These are phyloP conservation scores for Trichopoda pennipes DNA, from an alignment of 2,888 invertebrate genomes.

Conservation along the genomic window DNA sequence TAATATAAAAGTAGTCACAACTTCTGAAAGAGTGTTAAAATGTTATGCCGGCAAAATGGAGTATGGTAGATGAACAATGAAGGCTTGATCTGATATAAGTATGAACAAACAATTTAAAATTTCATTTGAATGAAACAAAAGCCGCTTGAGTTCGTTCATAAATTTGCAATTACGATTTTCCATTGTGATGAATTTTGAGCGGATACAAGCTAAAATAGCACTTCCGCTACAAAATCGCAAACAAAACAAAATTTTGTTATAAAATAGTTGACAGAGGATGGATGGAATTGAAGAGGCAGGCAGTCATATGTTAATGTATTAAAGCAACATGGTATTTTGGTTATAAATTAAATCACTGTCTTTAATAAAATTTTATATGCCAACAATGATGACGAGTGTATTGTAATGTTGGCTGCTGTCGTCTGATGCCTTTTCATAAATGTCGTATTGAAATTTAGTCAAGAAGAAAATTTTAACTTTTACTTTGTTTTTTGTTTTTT, in stretches of 20 bases:
- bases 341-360: conserved; percentile 33
- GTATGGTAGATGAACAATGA: background rate
- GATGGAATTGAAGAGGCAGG: conserved; percentile 27
- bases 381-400: conserved; percentile 31
- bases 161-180: conserved; percentile 68
- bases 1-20: background rate
- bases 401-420: conserved; percentile 24
- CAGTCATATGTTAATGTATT: background rate
- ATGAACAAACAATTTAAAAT: conserved; percentile 57
- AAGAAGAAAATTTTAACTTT: conserved; percentile 55
- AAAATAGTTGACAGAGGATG: conserved; percentile 37
- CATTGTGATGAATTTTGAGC: conserved; percentile 65
- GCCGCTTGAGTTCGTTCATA: conserved; percentile 63
- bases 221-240: conserved; percentile 52
- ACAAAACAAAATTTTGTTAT: background rate
- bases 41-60: conserved; percentile 3
- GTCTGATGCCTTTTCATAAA: conserved; percentile 51
- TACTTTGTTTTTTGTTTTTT: too few relatives aligned
- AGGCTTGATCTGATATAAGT: conserved; percentile 39
- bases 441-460: conserved; percentile 49
- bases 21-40: conserved; percentile 39
- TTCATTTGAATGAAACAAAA: conserved; percentile 60
- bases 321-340: conserved; percentile 22
- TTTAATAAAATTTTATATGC: conserved; percentile 24
- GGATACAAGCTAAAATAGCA: conserved; percentile 65